These are phyloP conservation scores for Anastrepha obliqua DNA, from an alignment of 1,140 invertebrate species.

Conservation along the genomic window DNA sequence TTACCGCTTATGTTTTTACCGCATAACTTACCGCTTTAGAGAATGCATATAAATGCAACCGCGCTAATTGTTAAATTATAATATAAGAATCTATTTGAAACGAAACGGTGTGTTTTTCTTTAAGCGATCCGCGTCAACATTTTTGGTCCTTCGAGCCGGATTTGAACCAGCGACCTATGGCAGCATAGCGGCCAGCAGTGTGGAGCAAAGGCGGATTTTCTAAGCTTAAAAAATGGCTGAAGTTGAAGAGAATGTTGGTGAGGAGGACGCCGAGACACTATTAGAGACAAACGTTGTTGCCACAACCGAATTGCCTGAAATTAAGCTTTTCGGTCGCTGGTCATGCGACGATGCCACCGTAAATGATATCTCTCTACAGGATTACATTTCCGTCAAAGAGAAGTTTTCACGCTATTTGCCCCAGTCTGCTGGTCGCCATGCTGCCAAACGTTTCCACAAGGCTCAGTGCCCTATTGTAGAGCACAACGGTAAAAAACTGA, in stretches of 20 bases:
- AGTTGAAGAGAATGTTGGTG: slow-evolving; percentile 70
- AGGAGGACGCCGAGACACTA: slow-evolving; percentile 67
- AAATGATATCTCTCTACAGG: slow-evolving; percentile 95
- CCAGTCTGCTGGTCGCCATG: slow-evolving; percentile 98
- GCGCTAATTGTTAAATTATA: too few species aligned
- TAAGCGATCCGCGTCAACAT: too few species aligned
- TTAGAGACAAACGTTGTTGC: slow-evolving; percentile 75
- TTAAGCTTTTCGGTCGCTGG: slow-evolving; percentile 99
- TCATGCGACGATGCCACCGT: slow-evolving; percentile 98
- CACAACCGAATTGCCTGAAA: slow-evolving; percentile 90
- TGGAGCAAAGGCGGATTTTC: too few species aligned
- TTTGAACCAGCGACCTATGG: slow-evolving; percentile 85
- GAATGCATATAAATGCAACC: too few species aligned
- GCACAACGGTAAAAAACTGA: slow-evolving; percentile 99
- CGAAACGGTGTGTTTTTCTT: too few species aligned
- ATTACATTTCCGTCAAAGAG: slow-evolving; percentile 99
- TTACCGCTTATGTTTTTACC: too few species aligned
- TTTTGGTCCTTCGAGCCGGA: slow-evolving; percentile 80
- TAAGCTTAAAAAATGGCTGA: too few species aligned
- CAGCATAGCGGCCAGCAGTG: too few species aligned
- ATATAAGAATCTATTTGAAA: too few species aligned
- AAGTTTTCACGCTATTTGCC: slow-evolving; percentile 99
- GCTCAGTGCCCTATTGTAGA: slow-evolving; percentile 99
- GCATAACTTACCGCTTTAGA: too few species aligned
- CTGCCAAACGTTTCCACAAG: slow-evolving; percentile 99